Percentiles rank a stretch among this genome's conserved stretches.
phyloP scores from a whole-genome alignment of 2,888 invertebrate species.

The Melolontha melolontha region DNA sequence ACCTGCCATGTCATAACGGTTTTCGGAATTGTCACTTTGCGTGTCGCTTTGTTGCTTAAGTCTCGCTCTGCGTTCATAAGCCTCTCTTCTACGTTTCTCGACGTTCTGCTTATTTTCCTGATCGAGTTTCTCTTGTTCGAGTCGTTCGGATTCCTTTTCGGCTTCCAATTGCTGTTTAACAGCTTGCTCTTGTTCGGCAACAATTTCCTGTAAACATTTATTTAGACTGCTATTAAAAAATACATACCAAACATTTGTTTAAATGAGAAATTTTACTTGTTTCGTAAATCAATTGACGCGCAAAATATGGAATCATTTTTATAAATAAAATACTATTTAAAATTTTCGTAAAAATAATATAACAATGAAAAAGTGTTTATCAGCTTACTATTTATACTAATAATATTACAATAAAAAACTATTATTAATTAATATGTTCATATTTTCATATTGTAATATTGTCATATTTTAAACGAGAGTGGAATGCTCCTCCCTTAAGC shows the following conservation, averaged over 20 bases:
- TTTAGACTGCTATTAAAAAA: neutral
- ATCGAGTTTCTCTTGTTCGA: slow-evolving; percentile 61
- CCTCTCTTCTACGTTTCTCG: slow-evolving; percentile 62
- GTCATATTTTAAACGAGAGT: no score
- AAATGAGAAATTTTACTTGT: slow-evolving; percentile 1
- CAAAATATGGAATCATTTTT: no score
- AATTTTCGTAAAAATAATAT: no score
- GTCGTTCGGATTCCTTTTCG: slow-evolving; percentile 52
- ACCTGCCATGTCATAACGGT: slow-evolving; percentile 62
- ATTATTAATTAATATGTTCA: no score
- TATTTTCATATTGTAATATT: no score
- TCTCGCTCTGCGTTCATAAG: slow-evolving; percentile 67
- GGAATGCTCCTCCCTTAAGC: no score
- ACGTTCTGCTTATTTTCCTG: slow-evolving; percentile 68
- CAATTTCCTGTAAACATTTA: slow-evolving; percentile 42
- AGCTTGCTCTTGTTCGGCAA: slow-evolving; percentile 41
- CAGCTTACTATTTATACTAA: no score
- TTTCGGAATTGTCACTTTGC: slow-evolving; percentile 53
- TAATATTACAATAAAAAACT: no score
- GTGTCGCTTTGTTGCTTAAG: slow-evolving; percentile 68
- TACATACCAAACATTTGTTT: neutral
- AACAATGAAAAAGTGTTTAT: no score
- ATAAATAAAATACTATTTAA: no score
- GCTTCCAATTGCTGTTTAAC: slow-evolving; percentile 38
- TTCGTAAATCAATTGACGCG: no score